phyloP scores from a whole-genome alignment of 2,888 invertebrate species.

The Drosophila multiciliata region DNA sequence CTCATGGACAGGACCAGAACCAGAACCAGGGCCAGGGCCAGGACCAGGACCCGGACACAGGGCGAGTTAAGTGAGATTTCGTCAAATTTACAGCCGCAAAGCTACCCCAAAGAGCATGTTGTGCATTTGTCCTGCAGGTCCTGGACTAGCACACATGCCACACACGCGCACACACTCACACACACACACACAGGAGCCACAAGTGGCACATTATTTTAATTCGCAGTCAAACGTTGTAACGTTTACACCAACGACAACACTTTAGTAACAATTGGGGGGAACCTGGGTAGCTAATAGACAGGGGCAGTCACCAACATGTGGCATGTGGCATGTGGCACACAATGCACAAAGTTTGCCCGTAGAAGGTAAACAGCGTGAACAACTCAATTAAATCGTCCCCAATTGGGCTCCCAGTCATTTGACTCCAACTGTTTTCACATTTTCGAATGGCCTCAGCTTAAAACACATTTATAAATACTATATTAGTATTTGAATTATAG shows the following conservation, averaged over 20 bases:
- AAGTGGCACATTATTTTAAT: constrained; percentile 83
- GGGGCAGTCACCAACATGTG: constrained; percentile 12
- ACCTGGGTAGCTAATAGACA: constrained; percentile 12
- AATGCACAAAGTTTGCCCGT: constrained; percentile 15
- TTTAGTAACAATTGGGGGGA: constrained; percentile 42
- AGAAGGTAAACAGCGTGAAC: constrained; percentile 14
- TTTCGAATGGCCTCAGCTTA: neutral
- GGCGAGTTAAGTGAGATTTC: constrained; percentile 59
- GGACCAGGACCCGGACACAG: neutral
- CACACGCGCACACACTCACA: constrained; percentile 23
- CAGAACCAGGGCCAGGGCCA: neutral
- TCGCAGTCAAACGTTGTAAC: constrained; percentile 75
- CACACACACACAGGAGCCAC: constrained; percentile 66
- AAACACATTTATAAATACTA: neutral
- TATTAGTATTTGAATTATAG: neutral
- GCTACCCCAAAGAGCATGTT: constrained; percentile 15
- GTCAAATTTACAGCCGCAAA: constrained; percentile 48
- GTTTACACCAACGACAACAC: constrained; percentile 64
- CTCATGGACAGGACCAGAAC: constrained; percentile 19
- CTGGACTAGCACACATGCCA: constrained; percentile 21
- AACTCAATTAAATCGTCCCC: constrained; percentile 32
- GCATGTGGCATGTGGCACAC: neutral
- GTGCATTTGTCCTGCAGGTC: constrained; percentile 20
- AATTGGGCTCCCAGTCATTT: constrained; percentile 18
- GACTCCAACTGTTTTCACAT: constrained; percentile 2